Base-by-base conservation (phyloP, 2,113 vertebrate species). In the Nibea coibor region DNA sequence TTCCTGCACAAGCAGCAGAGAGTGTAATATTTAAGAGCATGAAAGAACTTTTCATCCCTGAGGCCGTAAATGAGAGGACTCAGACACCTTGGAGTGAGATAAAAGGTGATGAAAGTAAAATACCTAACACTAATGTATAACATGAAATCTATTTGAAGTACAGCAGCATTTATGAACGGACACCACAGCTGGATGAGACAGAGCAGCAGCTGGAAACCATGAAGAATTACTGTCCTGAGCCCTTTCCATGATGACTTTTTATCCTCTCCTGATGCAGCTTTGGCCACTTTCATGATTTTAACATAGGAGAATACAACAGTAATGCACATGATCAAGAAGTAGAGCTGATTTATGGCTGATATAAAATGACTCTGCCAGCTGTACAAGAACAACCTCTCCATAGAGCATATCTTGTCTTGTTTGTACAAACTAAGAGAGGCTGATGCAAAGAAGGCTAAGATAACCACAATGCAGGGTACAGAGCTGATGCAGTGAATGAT, bases 41-140 rank as follows among this genome's bases (percentile, higher is more conserved):
- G 20, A 22, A 75, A 77, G 71, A 91, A 90, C 2, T 1, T 39
- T 4, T 89, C 66, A 48, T 93, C 88, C 10, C 88, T 89, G 16
- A 93, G 71, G 15, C 91, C 88, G 51, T 92, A 91, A 54, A 56
- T 14, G 2, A 56, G 53, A 56, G 53, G 53, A 6, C n/a, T 56
- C n/a, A 56, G 22, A 4, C 51, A 53, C 22, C 51, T 53, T 53
- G 53, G 53, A 22, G 11, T 22, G 22, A 56, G 53, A 56, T 1
- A 5, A 24, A 56, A 56, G 3, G 2, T 56, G 4, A 56, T 22
- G 7, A 14, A 56, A 5, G 24, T 56, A 14, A 56, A 14, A 4
- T 56, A 24, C 53, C 53, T 56, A 11, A 56, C 22, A 56, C 24
- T 14, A 56, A 56, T 14, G 5, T 14, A 56, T 56, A 56, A 56